Evolutionary conservation across 2,888 invertebrate genomes (phyloP), one percentile per base, ranked within the genome.

Genomic region (Antitype chi): DNA sequence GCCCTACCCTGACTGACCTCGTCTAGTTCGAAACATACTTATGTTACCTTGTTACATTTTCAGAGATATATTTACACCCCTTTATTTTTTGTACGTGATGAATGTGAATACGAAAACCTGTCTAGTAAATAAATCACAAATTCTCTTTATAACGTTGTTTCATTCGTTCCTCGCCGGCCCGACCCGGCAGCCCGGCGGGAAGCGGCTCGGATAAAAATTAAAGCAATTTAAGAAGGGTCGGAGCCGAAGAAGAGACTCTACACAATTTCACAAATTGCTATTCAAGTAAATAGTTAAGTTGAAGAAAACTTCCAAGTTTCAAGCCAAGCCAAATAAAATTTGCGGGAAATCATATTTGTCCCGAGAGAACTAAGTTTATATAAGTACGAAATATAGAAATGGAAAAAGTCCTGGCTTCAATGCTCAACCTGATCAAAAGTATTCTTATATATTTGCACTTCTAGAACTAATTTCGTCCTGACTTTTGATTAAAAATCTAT

Each of bases 31-130:
- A 93, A 91, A 93, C 93, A 94, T 92, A 91, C 88, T 95, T 96
- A 93, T 92, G 95, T 96, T 95, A 95, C 93, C 95, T 95, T 96
- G 96, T 96, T 96, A 96, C 96, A 96, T 95, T 96, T 96, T 96
- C 96, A 96, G 96, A 96, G 96, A 96, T 96, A 96, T 96, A 96
- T 96, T 96, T 96, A 96, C 95, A 96, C 95, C 96, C 95, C 93
- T 93, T 95, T 96, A 96, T 95, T 96, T 96, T 96, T 96, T 96
- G 96, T 96, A 96, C 95, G 95, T 95, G 93, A 94, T 94, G 83
- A 94, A 94, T 95, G 95, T 95, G 94, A 94, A 94, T 94, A 94
- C 90, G 90, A 94, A 92, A 93, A 95, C 93, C 94, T 95, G 92
- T 95, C 94, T 95, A 95, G 95, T 92, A 92, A 94, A 93, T 96